Conservation (phyloP, 2,888 invertebrate species). For the Fragum whitleyi region DNA sequence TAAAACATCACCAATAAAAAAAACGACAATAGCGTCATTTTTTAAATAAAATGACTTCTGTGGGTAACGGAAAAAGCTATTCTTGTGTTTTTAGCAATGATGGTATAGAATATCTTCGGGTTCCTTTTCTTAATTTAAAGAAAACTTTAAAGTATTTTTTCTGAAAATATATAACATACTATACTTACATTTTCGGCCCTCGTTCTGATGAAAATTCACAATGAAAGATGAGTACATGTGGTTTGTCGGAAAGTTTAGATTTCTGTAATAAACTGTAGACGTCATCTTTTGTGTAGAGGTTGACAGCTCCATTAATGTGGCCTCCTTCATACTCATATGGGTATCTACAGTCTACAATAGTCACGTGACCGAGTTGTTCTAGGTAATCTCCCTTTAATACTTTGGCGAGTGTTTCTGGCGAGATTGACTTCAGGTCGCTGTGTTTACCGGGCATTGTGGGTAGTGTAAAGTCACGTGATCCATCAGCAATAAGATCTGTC, state of each 20-base stretch:
- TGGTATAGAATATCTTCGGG: too few species aligned
- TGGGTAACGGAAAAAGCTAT: too few species aligned
- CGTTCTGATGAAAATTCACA: constrained; percentile 66
- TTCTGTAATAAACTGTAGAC: constrained; percentile 36
- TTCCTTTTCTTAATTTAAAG: too few species aligned
- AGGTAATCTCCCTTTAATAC: constrained; percentile 41
- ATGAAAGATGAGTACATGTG: constrained; percentile 65
- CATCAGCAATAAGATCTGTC: constrained; percentile 50
- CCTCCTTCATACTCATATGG: constrained; percentile 59
- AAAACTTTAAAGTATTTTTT: too few species aligned
- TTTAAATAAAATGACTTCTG: too few species aligned
- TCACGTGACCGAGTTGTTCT: constrained; percentile 31
- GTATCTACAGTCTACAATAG: constrained; percentile 55
- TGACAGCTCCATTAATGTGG: constrained; percentile 55
- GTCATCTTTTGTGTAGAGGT: constrained; percentile 49
- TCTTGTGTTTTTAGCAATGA: too few species aligned
- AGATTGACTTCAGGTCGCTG: constrained; percentile 78
- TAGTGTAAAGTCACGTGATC: constrained; percentile 66
- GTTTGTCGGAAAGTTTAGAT: constrained; percentile 7
- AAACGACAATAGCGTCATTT: too few species aligned
- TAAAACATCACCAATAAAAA: too few species aligned
- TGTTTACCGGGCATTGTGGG: constrained; percentile 76
- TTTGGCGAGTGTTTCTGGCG: constrained; percentile 66
- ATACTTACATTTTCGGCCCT: constrained; percentile 62
- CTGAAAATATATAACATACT: too few species aligned